Conservation (phyloP, 2,888 invertebrate genomes). For the Galerucella nymphaeae region DNA sequence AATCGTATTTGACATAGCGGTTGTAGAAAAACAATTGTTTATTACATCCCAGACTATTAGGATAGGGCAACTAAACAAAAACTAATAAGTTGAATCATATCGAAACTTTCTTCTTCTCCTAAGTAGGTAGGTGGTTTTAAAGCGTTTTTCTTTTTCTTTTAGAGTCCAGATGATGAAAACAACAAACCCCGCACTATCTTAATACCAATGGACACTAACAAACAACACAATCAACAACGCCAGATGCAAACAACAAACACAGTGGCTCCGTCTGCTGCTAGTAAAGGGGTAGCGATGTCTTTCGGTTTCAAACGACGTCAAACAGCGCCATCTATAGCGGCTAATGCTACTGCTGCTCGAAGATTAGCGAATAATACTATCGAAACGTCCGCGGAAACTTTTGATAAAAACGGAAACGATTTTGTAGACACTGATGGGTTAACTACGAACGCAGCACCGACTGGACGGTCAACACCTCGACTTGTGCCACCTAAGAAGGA, state of each 20-base stretch:
- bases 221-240: constrained; percentile 58
- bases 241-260: constrained; percentile 11
- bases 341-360: constrained; percentile 59
- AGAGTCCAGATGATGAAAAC: constrained; percentile 52
- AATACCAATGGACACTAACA: constrained; percentile 34
- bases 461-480: constrained; percentile 75
- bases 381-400: constrained; percentile 63
- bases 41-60: too few species aligned
- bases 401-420: constrained; percentile 62
- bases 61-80: too few species aligned
- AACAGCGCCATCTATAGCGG: constrained; percentile 64
- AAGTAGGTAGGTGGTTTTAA: constrained; percentile 9
- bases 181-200: constrained; percentile 40
- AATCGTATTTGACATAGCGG: too few species aligned
- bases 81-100: background rate
- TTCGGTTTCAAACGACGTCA: constrained; percentile 83
- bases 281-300: constrained; percentile 82
- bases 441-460: constrained; percentile 62
- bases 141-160: constrained; percentile 30
- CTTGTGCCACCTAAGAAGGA: constrained; percentile 77
- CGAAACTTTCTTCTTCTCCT: background rate
- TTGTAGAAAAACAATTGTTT: too few species aligned
- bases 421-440: constrained; percentile 55
- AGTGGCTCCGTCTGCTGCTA: constrained; percentile 48
- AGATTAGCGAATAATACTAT: constrained; percentile 63